phyloP scores from a whole-genome alignment of 2,888 invertebrate species.

The Sinohyriopsis cumingii region DNA sequence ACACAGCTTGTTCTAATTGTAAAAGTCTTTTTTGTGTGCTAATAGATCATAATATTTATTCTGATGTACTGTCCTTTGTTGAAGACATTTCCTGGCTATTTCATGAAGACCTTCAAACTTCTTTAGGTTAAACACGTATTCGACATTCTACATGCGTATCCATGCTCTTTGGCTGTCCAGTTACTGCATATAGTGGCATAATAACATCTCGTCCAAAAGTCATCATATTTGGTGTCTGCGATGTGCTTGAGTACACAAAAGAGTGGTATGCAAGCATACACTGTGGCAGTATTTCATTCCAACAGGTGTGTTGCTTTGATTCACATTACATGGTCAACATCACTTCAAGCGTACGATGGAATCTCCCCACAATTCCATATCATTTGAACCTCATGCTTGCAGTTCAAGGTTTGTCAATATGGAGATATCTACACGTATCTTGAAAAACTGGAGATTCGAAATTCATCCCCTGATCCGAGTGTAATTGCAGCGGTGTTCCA shows the following conservation, averaged over 20 bases:
- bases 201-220: constrained; percentile 14
- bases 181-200: constrained; percentile 26
- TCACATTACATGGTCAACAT: constrained; percentile 36
- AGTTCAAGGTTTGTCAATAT: constrained; percentile 12
- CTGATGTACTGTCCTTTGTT: constrained; percentile 11
- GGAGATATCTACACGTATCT: constrained; percentile 13
- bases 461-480: constrained; percentile 26
- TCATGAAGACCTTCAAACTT: constrained; percentile 10
- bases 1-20: too few relatives aligned
- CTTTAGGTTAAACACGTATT: constrained; percentile 13
- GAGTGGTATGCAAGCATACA: constrained; percentile 35
- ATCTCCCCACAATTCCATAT: constrained; percentile 35
- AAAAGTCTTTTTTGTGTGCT: not conserved
- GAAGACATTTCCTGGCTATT: constrained; percentile 13
- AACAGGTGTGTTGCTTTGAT: constrained; percentile 34
- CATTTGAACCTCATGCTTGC: constrained; percentile 2
- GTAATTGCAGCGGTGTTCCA: constrained; percentile 24
- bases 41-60: constrained; percentile 19
- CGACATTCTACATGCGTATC: not conserved
- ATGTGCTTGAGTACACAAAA: constrained; percentile 20
- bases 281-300: constrained; percentile 43
- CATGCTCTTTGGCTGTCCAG: not conserved
- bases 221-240: constrained; percentile 24
- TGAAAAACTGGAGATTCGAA: constrained; percentile 18
- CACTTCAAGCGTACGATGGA: constrained; percentile 30